Base-by-base conservation (phyloP, 2,888 invertebrate genomes). In the Spodoptera littoralis region DNA sequence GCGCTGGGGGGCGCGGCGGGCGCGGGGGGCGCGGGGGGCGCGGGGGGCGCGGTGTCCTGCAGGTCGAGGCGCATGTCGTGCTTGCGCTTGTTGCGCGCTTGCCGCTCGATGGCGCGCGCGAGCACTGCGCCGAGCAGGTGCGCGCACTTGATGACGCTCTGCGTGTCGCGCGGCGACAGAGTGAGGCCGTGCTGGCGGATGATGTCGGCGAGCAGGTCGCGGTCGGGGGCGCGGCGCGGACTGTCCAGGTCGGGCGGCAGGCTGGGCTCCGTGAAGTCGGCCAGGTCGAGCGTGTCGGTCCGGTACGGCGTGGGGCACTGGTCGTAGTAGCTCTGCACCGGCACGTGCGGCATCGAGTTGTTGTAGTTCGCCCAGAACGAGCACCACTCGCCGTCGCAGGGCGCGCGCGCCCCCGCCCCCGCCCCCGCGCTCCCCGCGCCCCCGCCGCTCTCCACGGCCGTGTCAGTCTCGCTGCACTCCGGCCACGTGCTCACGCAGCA, bases 301-400 rank as follows among this genome's bases (percentile, higher is more conserved):
- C 92, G 70, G 64, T 92, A 93, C 0, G 94, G 94, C 43, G 94
- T 94, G 0, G 94, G 94, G 57, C 94, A 94, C 70, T 92, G 92
- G 69, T 94, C 94, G 80, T 93, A 94, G 73, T 89, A 92, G 2
- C 82, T 77, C 72, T 85, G 86, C 65, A 89, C 74, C 0, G 91
- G 90, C 0, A 88, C 89, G 13, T 82, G 77, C 0, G 89, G 79
- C 0, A 90, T 50, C 0, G 92, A 89, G 66, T 86, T 89, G 79
- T 93, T 94, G 79, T 94, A 94, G 76, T 90, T 90, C 0, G 90
- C 90, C 94, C 94, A 94, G 82, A 94, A 94, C 22, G 87, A 84
- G 41, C 82, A 84, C 94, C 94, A 94, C 71, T 94, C 94, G 0
- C 92, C 92, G 1, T 73, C 73, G 13, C 72, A 64, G 4, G 61